These are phyloP conservation scores for Eupithecia abbreviata DNA, from an alignment of 2,888 invertebrate species.

Conservation along the genomic window DNA sequence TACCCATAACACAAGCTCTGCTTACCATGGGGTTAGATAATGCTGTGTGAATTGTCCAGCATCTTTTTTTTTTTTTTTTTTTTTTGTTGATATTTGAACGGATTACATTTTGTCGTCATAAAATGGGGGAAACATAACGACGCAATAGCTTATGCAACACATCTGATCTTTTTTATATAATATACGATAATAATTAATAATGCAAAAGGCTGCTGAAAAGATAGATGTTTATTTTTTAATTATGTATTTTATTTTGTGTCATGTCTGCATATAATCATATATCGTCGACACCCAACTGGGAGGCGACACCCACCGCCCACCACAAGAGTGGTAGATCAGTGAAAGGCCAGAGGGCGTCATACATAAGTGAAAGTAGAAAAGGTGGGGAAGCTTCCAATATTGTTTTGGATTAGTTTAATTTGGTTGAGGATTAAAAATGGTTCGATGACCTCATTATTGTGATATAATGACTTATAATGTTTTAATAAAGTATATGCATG, in stretches of 20 bases:
- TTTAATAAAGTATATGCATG: not conserved
- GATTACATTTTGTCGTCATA: not conserved
- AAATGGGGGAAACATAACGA: not conserved
- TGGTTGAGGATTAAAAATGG: not conserved
- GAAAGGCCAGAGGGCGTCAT: constrained; percentile 1
- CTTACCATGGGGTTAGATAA: no score
- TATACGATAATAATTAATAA: not conserved
- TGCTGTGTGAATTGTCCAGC: no score
- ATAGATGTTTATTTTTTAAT: not conserved
- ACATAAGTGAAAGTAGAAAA: not conserved
- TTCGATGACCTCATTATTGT: not conserved
- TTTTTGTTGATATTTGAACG: not conserved
- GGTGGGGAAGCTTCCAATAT: not conserved
- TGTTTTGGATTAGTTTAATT: not conserved
- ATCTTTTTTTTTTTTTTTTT: no score
- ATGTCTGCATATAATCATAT: not conserved
- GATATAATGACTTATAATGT: not conserved
- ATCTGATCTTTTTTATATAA: no score
- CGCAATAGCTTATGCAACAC: not conserved
- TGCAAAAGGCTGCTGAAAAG: not conserved
- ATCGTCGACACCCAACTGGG: not conserved
- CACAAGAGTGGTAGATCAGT: not conserved
- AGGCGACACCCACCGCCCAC: not conserved
- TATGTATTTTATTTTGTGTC: not conserved
- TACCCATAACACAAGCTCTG: no score